Conservation (phyloP, 2,797 vertebrate species). For the Cetoscarus ocellatus region DNA sequence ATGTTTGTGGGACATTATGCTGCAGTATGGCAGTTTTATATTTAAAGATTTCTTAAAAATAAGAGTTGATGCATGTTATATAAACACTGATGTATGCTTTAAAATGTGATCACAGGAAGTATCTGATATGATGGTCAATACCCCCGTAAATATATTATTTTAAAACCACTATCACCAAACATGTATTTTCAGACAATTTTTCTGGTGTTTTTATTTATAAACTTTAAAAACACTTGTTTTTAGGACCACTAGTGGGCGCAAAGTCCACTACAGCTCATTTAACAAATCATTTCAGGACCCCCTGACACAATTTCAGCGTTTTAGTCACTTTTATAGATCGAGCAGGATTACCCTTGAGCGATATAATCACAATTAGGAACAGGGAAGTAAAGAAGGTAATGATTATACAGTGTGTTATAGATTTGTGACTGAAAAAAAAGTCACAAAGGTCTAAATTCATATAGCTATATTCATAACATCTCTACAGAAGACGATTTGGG, state of each 20-base stretch:
- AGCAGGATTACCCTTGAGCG: too few species aligned
- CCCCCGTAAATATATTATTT: background rate
- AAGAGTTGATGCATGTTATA: constrained; percentile 14
- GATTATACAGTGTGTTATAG: too few species aligned
- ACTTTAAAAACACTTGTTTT: constrained; percentile 10
- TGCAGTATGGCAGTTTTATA: background rate
- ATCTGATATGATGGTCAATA: background rate
- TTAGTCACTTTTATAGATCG: too few species aligned
- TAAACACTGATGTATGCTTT: background rate
- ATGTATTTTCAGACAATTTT: background rate
- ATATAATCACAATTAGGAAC: too few species aligned
- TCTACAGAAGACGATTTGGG: too few species aligned
- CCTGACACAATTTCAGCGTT: too few species aligned
- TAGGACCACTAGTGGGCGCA: constrained; percentile 33
- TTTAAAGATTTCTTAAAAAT: background rate
- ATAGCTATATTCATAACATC: too few species aligned
- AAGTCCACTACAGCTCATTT: constrained; percentile 32
- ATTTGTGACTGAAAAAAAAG: too few species aligned
- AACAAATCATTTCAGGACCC: too few species aligned
- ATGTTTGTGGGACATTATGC: background rate
- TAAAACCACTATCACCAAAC: background rate
- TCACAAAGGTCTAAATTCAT: too few species aligned
- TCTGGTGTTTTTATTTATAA: constrained; percentile 13
- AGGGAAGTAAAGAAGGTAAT: too few species aligned
- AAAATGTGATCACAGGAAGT: background rate